Conservation (phyloP, 2,113 vertebrate species). For the Ictalurus furcatus region DNA sequence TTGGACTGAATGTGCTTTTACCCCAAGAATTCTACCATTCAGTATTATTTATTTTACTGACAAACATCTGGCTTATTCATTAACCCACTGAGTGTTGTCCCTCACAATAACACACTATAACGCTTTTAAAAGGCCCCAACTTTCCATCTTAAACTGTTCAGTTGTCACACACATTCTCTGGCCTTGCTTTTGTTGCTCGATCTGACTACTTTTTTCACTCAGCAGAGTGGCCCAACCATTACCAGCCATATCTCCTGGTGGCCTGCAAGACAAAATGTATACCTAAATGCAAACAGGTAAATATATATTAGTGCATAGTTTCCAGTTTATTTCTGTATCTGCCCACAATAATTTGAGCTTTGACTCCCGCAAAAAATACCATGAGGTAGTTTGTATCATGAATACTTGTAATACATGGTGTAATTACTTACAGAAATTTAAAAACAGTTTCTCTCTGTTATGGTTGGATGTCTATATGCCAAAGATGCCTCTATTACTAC, state of each 20-base stretch:
- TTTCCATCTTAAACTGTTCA: constrained; percentile 59
- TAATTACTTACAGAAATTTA: neutral
- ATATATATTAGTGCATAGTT: constrained; percentile 28
- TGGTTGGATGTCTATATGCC: neutral
- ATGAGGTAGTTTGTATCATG: neutral
- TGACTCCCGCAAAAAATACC: neutral
- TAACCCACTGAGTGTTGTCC: constrained; percentile 3
- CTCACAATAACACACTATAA: constrained; percentile 55
- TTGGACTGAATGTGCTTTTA: constrained; percentile 34
- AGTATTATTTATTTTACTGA: neutral
- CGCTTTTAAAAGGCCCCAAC: neutral
- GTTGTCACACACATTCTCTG: neutral
- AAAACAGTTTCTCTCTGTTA: neutral
- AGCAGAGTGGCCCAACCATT: constrained; percentile 78
- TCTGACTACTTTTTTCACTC: constrained; percentile 74
- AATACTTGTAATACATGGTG: neutral
- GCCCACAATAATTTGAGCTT: neutral
- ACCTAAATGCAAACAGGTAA: constrained; percentile 79
- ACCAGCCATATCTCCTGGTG: constrained; percentile 79
- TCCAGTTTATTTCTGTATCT: neutral
- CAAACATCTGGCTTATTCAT: constrained; percentile 11
- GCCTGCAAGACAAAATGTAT: constrained; percentile 83
- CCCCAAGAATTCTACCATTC: neutral
- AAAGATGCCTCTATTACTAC: neutral
- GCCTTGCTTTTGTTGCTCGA: constrained; percentile 29